phyloP scores from a whole-genome alignment of 2,888 invertebrate species.

The Sipunculus nudus region DNA sequence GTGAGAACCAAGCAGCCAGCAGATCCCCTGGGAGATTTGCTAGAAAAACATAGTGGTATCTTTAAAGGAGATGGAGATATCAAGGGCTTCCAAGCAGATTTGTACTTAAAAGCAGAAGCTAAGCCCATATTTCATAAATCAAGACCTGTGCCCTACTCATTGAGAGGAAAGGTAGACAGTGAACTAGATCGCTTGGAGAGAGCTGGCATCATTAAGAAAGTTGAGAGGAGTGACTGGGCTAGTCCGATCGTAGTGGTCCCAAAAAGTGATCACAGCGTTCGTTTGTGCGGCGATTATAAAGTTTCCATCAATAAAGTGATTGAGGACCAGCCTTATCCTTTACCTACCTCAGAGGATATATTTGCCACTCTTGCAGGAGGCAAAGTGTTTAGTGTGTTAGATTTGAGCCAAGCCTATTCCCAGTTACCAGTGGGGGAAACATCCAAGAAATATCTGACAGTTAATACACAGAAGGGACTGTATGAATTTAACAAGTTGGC shows the following conservation, averaged over 20 bases:
- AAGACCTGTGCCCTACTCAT: not conserved
- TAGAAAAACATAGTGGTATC: not conserved
- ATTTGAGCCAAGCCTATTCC: not conserved
- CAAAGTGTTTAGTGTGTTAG: constrained; percentile 1
- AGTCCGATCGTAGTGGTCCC: not conserved
- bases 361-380: not conserved
- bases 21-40: not conserved
- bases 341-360: constrained; percentile 1
- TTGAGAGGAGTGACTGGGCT: not conserved
- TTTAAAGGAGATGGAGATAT: not conserved
- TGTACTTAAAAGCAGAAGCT: not conserved
- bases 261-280: not conserved
- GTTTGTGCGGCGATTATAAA: constrained; percentile 1
- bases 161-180: not conserved
- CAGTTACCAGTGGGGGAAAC: not conserved
- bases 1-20: too few species aligned
- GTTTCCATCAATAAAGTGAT: not conserved
- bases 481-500: not conserved
- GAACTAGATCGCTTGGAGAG: not conserved
- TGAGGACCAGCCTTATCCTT: not conserved
- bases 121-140: not conserved
- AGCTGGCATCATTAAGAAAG: not conserved
- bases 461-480: not conserved
- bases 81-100: not conserved
- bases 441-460: not conserved